Base-by-base conservation (phyloP, 2,113 vertebrate species). In the Caloenas nicobarica region DNA sequence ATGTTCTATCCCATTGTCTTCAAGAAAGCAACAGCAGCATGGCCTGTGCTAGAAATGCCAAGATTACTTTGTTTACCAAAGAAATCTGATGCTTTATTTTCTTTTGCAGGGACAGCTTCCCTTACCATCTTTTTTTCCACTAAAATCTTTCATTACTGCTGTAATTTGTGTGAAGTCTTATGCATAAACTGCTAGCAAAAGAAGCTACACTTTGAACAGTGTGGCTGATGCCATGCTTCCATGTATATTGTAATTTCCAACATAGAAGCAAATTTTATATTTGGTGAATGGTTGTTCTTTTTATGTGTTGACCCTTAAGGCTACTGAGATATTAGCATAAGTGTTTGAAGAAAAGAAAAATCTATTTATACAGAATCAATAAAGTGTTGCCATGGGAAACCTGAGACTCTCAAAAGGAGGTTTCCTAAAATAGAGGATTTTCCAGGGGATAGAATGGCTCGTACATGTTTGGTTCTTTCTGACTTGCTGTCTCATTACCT, bases 251-350 rank as follows among this genome's bases (percentile, higher is more conserved):
- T 81, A 62, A 88, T 66, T 66, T 58, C 86, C 51, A 38, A 2
- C 2, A 0, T 3, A 69, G 62, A 86, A 81, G 11, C 36, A 62
- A 36, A 56, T 56, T 44, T 65, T 54, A 51, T 71, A 61, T 69
- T 83, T 24, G 13, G 60, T 29, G 69, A 62, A 86, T 62, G 79
- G 8, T 56, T 82, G 81, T 77, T 40, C 71, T 86, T 86, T 86
- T 61, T 73, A 28, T 3, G 0, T 42, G 17, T 64, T 42, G 7
- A 34, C 60, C 69, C 3, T 17, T 69, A 40, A 64, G 82, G 81
- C 57, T 91, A 62, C 65, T 69, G 83, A 95, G 89, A 91, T 95
- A 94, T 91, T 89, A 94, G 64, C 58, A 81, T 94, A 91, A 93
- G 42, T 62, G 80, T 88, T 77, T 95, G 82, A 90, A 78, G 71